phyloP scores from a whole-genome alignment of 1,140 invertebrate genomes.

The Coenobita brevimanus region DNA sequence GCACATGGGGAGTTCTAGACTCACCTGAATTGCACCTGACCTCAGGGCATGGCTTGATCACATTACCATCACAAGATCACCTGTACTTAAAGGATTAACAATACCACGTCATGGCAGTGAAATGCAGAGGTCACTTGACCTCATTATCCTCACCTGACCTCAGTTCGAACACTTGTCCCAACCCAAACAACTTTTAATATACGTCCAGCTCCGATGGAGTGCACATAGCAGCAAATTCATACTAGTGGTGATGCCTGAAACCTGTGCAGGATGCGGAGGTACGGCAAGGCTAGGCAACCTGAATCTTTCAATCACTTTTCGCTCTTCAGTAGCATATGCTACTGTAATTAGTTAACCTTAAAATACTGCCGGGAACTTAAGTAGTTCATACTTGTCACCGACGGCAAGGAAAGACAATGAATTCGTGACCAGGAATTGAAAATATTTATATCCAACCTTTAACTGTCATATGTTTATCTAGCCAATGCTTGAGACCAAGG shows the following conservation, averaged over 20 bases:
- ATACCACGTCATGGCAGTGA: neutral
- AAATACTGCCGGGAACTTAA: slow-evolving; percentile 1
- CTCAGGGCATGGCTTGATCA: no score
- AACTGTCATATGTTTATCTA: no score
- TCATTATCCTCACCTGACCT: neutral
- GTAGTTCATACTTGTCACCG: neutral
- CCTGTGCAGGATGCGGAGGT: neutral
- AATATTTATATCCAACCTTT: no score
- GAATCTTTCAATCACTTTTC: neutral
- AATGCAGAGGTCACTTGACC: neutral
- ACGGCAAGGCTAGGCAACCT: neutral
- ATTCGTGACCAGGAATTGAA: no score
- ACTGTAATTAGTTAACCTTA: neutral
- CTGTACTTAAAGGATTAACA: neutral
- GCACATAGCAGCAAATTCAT: no score
- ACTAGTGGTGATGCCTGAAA: no score
- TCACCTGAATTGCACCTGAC: no score
- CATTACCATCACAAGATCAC: neutral
- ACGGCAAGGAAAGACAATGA: no score
- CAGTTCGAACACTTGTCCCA: neutral
- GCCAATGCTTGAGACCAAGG: no score
- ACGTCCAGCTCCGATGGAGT: neutral
- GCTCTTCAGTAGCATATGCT: neutral
- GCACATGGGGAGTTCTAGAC: no score
- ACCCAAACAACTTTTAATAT: neutral